A percentile compares a stretch with the other conserved stretches of the same genome.
These are phyloP conservation scores for Aphelocoma coerulescens DNA, from an alignment of 2,113 vertebrate genomes.

Conservation along the genomic window DNA sequence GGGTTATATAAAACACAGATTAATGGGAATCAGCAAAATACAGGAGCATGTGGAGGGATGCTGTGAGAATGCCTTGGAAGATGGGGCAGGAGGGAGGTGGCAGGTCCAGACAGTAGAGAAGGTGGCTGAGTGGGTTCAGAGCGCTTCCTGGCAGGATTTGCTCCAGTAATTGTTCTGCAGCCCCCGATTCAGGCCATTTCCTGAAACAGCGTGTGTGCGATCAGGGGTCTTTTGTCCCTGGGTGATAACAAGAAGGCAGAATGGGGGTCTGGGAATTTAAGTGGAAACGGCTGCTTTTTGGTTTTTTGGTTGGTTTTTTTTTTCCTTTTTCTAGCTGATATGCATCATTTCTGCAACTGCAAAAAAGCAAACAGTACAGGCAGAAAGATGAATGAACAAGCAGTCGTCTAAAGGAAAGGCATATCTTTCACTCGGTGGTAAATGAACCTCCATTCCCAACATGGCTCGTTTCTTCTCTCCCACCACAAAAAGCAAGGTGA, in stretches of 20 bases:
- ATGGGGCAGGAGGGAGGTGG: background rate
- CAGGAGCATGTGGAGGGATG: background rate
- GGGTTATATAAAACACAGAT: conserved; percentile 35
- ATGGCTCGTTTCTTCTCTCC: background rate
- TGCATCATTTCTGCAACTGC: background rate
- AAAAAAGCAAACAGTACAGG: background rate
- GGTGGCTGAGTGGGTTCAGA: background rate
- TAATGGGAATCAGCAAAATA: conserved; percentile 11
- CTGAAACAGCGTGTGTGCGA: background rate
- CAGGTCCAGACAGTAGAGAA: background rate
- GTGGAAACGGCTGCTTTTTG: background rate
- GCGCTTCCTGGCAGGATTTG: conserved; percentile 5
- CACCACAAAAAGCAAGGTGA: background rate
- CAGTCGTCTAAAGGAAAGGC: background rate
- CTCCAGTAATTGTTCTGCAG: background rate
- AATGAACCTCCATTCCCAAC: background rate
- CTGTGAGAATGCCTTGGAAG: background rate
- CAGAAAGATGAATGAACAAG: background rate
- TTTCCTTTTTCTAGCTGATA: background rate
- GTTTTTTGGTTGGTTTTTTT: too few relatives aligned
- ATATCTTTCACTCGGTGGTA: background rate
- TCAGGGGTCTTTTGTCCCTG: background rate
- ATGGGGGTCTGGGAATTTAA: background rate
- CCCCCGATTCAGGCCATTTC: background rate
- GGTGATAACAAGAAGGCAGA: background rate